A percentile compares a stretch with the other conserved stretches of the same genome.
Evolutionary conservation across 2,888 invertebrate species (phyloP).

Genomic region (Syrista parreyssii): DNA sequence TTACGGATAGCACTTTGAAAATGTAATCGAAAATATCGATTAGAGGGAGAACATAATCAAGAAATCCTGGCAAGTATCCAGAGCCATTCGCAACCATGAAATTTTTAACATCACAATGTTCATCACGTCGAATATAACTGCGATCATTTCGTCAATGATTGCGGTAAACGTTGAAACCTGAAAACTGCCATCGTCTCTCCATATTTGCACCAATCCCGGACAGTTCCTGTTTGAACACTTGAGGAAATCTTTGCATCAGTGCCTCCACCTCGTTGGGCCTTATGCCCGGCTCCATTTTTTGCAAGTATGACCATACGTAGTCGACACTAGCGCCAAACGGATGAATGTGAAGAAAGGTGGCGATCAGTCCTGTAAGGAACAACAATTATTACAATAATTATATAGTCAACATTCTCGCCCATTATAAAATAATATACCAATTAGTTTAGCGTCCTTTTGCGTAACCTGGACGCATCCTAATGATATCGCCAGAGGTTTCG

Average conservation of each 20-base stretch:
- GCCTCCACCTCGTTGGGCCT: constrained; percentile 82
- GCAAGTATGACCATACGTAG: constrained; percentile 91
- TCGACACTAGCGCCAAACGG: constrained; percentile 92
- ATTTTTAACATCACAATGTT: not conserved
- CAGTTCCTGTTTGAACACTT: constrained; percentile 83
- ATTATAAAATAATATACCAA: constrained; percentile 67
- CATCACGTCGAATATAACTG: not conserved
- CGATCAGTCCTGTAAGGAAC: constrained; percentile 74
- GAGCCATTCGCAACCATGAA: not conserved
- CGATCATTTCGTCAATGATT: constrained; percentile 41
- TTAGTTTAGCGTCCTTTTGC: constrained; percentile 79
- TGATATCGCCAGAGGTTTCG: constrained; percentile 49
- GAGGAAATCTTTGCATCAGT: constrained; percentile 81
- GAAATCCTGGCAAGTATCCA: not conserved
- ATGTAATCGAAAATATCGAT: not conserved
- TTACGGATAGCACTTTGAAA: not conserved
- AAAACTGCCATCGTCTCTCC: constrained; percentile 88
- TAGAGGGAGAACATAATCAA: not conserved
- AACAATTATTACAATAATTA: not conserved
- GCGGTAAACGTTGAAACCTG: constrained; percentile 71
- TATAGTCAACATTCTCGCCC: not conserved
- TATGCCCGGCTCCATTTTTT: constrained; percentile 79
- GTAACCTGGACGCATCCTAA: constrained; percentile 59
- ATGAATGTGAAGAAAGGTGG: constrained; percentile 92
- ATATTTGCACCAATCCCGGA: constrained; percentile 87